Conservation (phyloP, 2,888 invertebrate species). For the Peribatodes rhomboidaria region DNA sequence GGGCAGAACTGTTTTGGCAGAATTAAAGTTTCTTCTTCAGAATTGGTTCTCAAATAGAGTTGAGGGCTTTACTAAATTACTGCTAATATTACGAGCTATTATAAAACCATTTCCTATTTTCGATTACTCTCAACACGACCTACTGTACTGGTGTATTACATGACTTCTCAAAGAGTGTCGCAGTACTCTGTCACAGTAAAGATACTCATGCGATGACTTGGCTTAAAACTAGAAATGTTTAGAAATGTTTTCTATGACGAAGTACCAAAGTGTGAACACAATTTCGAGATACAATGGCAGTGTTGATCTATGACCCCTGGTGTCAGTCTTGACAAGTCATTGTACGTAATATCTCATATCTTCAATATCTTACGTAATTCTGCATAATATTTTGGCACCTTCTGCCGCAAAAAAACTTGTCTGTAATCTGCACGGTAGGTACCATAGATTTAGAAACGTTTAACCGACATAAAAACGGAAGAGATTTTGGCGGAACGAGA, state of each 20-base stretch:
- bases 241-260: constrained; percentile 2
- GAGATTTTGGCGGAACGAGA: too few relatives aligned
- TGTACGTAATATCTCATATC: constrained; percentile 17
- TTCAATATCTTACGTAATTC: constrained; percentile 21
- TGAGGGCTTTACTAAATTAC: neutral
- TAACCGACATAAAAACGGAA: neutral
- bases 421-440: neutral
- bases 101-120: constrained; percentile 13
- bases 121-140: neutral
- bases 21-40: too few relatives aligned
- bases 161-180: constrained; percentile 1
- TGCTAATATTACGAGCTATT: constrained; percentile 14
- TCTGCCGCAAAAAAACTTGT: neutral
- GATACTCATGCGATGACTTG: neutral
- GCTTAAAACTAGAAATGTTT: neutral
- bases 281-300: neutral
- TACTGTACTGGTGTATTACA: constrained; percentile 1
- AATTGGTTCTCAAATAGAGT: neutral
- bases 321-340: constrained; percentile 22
- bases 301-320: constrained; percentile 18
- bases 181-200: neutral
- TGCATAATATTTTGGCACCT: constrained; percentile 17
- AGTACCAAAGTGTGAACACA: constrained; percentile 1
- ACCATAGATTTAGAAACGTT: neutral
- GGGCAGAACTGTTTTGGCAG: too few relatives aligned